phyloP scores from a whole-genome alignment of 2,113 vertebrate genomes.

The Bombycilla garrulus region DNA sequence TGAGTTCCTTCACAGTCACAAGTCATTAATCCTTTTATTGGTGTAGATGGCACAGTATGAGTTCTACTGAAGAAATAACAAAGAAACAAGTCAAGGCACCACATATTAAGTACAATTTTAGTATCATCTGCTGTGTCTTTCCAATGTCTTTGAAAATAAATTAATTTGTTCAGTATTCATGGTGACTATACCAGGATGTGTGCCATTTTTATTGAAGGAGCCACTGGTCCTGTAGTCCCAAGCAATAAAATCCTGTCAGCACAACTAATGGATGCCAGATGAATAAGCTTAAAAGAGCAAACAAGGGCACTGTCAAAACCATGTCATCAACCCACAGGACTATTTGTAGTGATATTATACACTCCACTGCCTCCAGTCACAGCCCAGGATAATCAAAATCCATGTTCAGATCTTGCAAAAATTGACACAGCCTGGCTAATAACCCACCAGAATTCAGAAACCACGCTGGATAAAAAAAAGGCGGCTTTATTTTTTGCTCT shows the following conservation, averaged over 20 bases:
- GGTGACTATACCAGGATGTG: not conserved
- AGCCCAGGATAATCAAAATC: constrained; percentile 60
- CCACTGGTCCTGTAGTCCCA: constrained; percentile 18
- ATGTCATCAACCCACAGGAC: constrained; percentile 60
- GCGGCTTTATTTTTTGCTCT: constrained; percentile 76
- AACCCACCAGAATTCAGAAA: constrained; percentile 70
- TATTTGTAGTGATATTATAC: constrained; percentile 61
- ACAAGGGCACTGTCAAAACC: constrained; percentile 67
- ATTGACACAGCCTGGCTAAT: constrained; percentile 59
- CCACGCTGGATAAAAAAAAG: constrained; percentile 60
- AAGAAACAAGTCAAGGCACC: not conserved
- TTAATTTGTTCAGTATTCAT: not conserved
- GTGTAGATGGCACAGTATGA: not conserved
- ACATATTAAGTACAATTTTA: not conserved
- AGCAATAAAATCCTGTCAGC: constrained; percentile 66
- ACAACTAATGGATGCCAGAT: constrained; percentile 65
- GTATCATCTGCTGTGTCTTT: not conserved
- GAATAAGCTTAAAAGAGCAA: constrained; percentile 63
- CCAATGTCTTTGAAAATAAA: not conserved
- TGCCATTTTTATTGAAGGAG: constrained; percentile 21
- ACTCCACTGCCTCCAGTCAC: constrained; percentile 55
- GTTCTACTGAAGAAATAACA: not conserved
- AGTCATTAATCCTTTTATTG: not conserved
- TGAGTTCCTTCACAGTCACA: not conserved
- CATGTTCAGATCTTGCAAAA: constrained; percentile 38